These are phyloP conservation scores for Channa maculata DNA, from an alignment of 2,113 vertebrate genomes.

Conservation along the genomic window DNA sequence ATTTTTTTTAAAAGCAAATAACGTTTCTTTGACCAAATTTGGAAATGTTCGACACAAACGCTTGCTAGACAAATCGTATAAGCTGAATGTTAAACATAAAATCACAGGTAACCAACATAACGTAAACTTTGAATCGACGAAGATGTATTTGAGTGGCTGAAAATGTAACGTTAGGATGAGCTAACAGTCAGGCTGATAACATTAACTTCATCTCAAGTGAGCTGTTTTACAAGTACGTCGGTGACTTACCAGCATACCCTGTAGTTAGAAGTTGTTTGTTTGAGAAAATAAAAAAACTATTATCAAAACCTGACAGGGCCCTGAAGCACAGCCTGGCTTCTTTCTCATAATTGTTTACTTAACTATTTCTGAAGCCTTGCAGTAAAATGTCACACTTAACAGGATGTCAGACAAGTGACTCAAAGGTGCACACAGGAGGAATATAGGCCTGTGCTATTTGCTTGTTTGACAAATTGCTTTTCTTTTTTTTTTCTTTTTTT, in stretches of 20 bases:
- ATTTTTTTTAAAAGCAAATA: no score
- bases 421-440: not conserved
- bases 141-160: not conserved
- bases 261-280: conserved; percentile 31
- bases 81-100: not conserved
- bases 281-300: not conserved
- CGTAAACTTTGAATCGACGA: not conserved
- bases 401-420: conserved; percentile 3
- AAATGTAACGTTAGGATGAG: not conserved
- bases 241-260: conserved; percentile 35
- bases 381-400: not conserved
- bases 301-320: no score
- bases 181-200: conserved; percentile 1
- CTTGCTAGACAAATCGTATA: no score
- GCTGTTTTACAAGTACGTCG: conserved; percentile 6
- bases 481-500: no score
- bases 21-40: conserved; percentile 39
- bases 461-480: conserved; percentile 16
- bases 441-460: not conserved
- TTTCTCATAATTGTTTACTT: no score
- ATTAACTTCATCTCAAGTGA: conserved; percentile 29
- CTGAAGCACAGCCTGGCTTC: no score
- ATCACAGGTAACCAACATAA: not conserved
- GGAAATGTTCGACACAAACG: conserved; percentile 11
- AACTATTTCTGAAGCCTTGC: no score